A percentile compares a stretch with the other conserved stretches of the same genome.
These are phyloP conservation scores for Leptoteleia sp. DNA, from an alignment of 1,140 invertebrate species.

Conservation along the genomic window DNA sequence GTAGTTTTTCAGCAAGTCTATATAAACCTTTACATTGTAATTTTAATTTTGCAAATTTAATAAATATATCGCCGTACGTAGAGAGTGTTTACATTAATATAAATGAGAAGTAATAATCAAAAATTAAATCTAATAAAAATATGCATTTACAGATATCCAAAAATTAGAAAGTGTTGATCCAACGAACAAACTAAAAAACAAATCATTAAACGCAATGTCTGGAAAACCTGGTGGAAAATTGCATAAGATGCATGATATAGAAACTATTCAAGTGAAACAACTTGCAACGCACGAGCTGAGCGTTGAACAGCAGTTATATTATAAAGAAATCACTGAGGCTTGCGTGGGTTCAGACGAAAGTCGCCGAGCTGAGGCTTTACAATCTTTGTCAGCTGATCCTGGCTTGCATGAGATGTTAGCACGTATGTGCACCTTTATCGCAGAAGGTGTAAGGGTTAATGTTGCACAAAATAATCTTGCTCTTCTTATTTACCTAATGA, in stretches of 20 bases:
- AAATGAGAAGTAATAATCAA: too few relatives aligned
- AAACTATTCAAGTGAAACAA: conserved; percentile 97
- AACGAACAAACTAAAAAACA: conserved; percentile 88
- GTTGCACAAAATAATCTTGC: conserved; percentile 99
- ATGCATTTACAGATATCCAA: conserved; percentile 86
- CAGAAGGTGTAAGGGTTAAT: conserved; percentile 98
- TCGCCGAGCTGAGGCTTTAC: conserved; percentile 95
- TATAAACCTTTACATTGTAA: too few relatives aligned
- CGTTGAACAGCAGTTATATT: conserved; percentile 99
- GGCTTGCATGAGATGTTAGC: conserved; percentile 99
- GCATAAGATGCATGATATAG: conserved; percentile 90
- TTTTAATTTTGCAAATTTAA: too few relatives aligned
- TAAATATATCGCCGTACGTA: too few relatives aligned
- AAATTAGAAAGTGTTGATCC: conserved; percentile 96
- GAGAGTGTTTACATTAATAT: too few relatives aligned
- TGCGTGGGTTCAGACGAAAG: conserved; percentile 99
- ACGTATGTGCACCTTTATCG: conserved; percentile 98
- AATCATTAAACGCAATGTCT: conserved; percentile 84
- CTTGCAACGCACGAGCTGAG: conserved; percentile 97
- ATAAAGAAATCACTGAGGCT: conserved; percentile 99
- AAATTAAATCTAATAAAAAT: too few relatives aligned
- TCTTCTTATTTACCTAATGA: conserved; percentile 98
- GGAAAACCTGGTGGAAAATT: conserved; percentile 89
- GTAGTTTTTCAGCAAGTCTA: too few relatives aligned
- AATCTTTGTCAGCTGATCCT: conserved; percentile 96